A percentile compares a stretch with the other conserved stretches of the same genome.
phyloP scores from a whole-genome alignment of 2,888 invertebrate species.

The Zaprionus bogoriensis region DNA sequence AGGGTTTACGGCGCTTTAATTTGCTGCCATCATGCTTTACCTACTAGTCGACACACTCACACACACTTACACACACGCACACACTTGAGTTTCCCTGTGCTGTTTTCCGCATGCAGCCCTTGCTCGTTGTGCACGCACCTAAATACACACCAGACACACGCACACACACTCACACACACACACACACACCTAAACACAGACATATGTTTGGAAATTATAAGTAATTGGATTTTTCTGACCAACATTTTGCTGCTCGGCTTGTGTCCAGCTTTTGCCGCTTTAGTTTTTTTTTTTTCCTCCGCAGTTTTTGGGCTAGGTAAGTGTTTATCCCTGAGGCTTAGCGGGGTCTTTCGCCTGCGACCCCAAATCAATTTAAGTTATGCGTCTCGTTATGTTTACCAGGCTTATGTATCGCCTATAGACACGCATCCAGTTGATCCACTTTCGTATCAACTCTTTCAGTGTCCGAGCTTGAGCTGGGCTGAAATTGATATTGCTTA shows the following conservation, averaged over 20 bases:
- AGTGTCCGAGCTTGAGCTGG: too few relatives aligned
- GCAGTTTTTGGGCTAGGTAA: conserved; percentile 8
- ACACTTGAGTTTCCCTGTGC: conserved; percentile 20
- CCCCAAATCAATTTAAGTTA: conserved; percentile 19
- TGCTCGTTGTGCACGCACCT: conserved; percentile 26
- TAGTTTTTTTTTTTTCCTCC: neutral
- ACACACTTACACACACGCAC: conserved; percentile 9
- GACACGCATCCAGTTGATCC: neutral
- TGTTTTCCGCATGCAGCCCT: conserved; percentile 25
- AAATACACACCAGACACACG: conserved; percentile 8
- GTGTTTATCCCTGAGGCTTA: conserved; percentile 22
- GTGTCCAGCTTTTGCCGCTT: conserved; percentile 2
- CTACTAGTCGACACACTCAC: conserved; percentile 4
- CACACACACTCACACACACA: neutral
- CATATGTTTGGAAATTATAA: conserved; percentile 44
- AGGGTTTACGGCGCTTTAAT: conserved; percentile 51
- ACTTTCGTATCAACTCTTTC: neutral
- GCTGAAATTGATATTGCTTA: too few relatives aligned
- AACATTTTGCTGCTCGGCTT: conserved; percentile 26
- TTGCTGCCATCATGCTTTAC: conserved; percentile 45
- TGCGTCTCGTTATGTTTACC: conserved; percentile 22
- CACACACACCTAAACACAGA: conserved; percentile 1
- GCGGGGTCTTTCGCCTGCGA: neutral
- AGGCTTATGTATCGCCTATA: conserved; percentile 5
- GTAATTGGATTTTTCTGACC: conserved; percentile 55